Percentiles rank a stretch among this genome's conserved stretches.
These are phyloP conservation scores for Hexactinellida sp. DNA, from an alignment of 37 sponge, comb jelly and placozoan species.

Conservation along the genomic window DNA sequence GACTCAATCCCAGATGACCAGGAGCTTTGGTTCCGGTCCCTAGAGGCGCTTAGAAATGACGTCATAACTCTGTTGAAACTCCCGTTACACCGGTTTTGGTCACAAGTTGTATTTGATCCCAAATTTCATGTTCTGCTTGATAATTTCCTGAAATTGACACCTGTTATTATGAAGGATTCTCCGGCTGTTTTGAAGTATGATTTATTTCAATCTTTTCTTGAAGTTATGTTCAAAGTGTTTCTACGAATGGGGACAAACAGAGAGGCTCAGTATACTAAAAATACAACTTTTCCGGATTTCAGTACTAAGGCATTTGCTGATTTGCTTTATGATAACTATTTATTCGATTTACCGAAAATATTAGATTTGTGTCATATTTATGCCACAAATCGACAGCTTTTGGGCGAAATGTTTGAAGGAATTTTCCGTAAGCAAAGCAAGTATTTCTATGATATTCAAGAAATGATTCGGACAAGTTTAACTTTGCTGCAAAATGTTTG, in stretches of 20 bases:
- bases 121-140: neutral
- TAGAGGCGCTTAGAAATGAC: neutral
- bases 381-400: neutral
- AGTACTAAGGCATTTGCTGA: neutral
- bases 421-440: neutral
- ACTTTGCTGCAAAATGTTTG: neutral
- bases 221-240: neutral
- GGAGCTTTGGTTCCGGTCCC: neutral
- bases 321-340: neutral
- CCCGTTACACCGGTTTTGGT: neutral
- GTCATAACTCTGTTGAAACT: neutral
- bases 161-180: neutral
- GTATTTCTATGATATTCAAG: constrained; percentile 15
- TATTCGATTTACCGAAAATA: neutral
- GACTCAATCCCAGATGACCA: neutral
- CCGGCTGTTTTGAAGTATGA: neutral
- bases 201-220: neutral
- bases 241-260: neutral
- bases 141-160: neutral
- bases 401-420: neutral
- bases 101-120: neutral
- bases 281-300: neutral
- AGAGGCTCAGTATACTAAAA: constrained; percentile 8
- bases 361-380: neutral
- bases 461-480: neutral